Conservation (phyloP, 2,888 invertebrate species). For the Drosophila macrospina region DNA sequence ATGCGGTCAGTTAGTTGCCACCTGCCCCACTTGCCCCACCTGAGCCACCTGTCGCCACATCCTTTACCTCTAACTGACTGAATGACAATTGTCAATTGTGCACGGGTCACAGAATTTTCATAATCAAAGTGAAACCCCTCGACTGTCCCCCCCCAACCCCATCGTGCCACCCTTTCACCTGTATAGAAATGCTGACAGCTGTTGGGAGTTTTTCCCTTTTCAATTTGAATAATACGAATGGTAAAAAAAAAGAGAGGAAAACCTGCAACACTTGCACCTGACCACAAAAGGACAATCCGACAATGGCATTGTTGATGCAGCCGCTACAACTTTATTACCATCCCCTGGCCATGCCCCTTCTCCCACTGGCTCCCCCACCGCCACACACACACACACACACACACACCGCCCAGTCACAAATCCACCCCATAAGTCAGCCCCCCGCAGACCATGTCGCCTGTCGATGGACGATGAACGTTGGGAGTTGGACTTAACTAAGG, state of each 20-base stretch:
- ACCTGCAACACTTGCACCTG: slow-evolving; percentile 71
- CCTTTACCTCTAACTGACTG: neutral
- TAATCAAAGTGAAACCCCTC: slow-evolving; percentile 50
- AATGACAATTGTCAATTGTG: slow-evolving; percentile 30
- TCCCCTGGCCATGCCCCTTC: slow-evolving; percentile 5
- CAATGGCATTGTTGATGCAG: slow-evolving; percentile 65
- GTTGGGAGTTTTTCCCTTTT: slow-evolving; percentile 46
- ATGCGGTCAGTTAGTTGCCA: slow-evolving; percentile 24
- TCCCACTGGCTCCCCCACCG: neutral
- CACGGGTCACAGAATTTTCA: slow-evolving; percentile 52
- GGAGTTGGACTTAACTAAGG: slow-evolving; percentile 20
- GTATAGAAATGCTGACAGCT: slow-evolving; percentile 60
- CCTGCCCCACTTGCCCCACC: neutral
- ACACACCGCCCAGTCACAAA: slow-evolving; percentile 18
- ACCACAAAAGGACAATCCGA: slow-evolving; percentile 54
- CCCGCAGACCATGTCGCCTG: neutral
- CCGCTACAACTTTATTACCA: slow-evolving; percentile 70
- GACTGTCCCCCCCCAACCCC: neutral
- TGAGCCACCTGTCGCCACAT: neutral
- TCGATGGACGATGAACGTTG: too few relatives aligned
- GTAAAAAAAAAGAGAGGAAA: slow-evolving; percentile 17
- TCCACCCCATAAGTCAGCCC: slow-evolving; percentile 47
- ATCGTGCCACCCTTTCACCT: slow-evolving; percentile 11
- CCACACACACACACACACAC: too few relatives aligned
- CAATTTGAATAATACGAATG: slow-evolving; percentile 45